Base-by-base conservation (phyloP, 2,113 vertebrate species). In the Macrotus californicus region DNA sequence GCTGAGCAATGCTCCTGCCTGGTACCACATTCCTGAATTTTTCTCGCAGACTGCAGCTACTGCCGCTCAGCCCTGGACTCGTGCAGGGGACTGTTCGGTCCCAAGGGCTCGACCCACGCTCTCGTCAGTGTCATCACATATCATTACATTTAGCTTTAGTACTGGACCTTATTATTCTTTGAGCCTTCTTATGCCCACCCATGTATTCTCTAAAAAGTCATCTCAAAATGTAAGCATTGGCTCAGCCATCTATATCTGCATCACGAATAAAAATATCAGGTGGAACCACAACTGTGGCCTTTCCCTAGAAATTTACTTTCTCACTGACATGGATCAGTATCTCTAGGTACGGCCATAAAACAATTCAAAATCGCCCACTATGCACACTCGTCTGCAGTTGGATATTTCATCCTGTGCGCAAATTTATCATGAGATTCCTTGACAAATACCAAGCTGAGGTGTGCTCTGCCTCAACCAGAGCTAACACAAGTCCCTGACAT, bases 401-500 rank as follows among this genome's bases (percentile, higher is more conserved):
- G 84, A 82, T 77, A 52, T 36, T 87, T 95, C 59, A 70, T 85
- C 56, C 52, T 56, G 59, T n/a, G 48, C 46, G 85, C 46, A 81
- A 66, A 95, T 76, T 84, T 86, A 80, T 76, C 91, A 50, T 69
- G 76, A 88, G 72, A 86, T 61, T 94, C 76, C 76, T 48, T 82
- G 90, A 81, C 76, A 94, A 89, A 94, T 73, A 92, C n/a, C 36
- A n/a, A 85, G 48, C 81, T 10, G 73, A 61, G 29, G 36, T 79
- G 26, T 72, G 59, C 26, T 94, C 80, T 90, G 64, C 92, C 19
- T 94, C 56, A 21, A 72, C 79, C 72, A 89, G 10, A 77, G 46
- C 92, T 92, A 88, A 87, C 82, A 94, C 81, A 96, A 87, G 80
- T 93, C 84, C 83, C 94, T 83, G 64, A 93, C 87, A 77, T 87